A percentile compares a stretch with the other conserved stretches of the same genome.
phyloP scores from a whole-genome alignment of 2,113 vertebrate species.

The Crotalus horridus region DNA sequence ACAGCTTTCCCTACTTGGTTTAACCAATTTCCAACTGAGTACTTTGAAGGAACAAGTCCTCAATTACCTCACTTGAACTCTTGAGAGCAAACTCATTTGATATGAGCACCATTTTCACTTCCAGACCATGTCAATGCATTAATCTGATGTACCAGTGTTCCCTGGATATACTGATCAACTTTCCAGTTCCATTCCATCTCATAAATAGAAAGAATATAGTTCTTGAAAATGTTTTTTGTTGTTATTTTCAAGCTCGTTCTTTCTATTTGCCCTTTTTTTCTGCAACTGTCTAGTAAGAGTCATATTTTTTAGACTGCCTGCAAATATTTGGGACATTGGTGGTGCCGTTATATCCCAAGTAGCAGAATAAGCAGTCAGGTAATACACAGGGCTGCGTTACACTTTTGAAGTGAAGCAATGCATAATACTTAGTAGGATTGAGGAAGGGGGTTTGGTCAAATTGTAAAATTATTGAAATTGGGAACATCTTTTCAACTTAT shows the following conservation, averaged over 20 bases:
- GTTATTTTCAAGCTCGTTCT: neutral
- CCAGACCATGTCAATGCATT: neutral
- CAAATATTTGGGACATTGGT: neutral
- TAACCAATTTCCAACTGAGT: neutral
- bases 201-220: neutral
- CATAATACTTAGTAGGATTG: neutral
- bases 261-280: neutral
- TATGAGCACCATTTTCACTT: neutral
- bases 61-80: neutral
- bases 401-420: neutral
- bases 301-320: neutral
- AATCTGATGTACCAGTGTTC: neutral
- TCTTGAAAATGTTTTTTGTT: neutral
- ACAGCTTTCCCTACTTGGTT: neutral
- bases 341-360: neutral
- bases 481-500: neutral
- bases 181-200: neutral
- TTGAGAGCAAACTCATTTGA: neutral
- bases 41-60: neutral
- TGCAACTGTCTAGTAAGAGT: neutral
- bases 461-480: neutral
- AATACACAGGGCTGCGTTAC: neutral
- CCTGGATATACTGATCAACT: neutral
- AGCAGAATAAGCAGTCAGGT: neutral
- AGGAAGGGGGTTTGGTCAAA: neutral